Conservation (phyloP, 2,888 invertebrate genomes). For the Tenthredo amoena region DNA sequence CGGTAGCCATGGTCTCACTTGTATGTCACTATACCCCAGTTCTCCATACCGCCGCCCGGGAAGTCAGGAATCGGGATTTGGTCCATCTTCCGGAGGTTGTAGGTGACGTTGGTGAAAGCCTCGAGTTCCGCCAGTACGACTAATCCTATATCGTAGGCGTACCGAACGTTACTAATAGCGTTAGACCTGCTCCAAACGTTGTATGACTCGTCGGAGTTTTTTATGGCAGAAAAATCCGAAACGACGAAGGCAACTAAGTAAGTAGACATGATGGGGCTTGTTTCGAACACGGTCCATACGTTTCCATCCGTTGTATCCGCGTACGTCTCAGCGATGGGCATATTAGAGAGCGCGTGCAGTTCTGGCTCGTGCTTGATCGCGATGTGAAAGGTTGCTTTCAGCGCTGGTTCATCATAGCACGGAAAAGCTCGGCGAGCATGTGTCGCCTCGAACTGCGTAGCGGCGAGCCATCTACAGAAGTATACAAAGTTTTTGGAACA, state of each 20-base stretch:
- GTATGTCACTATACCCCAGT: slow-evolving; percentile 86
- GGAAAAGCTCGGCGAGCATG: slow-evolving; percentile 86
- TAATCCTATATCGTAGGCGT: slow-evolving; percentile 88
- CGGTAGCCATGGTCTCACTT: slow-evolving; percentile 72
- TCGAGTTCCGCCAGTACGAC: slow-evolving; percentile 87
- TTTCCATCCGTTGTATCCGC: slow-evolving; percentile 54
- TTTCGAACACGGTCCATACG: slow-evolving; percentile 58
- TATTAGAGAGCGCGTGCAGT: slow-evolving; percentile 75
- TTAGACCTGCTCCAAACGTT: slow-evolving; percentile 86
- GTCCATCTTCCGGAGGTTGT: slow-evolving; percentile 88
- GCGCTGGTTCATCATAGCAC: slow-evolving; percentile 87
- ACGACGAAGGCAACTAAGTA: slow-evolving; percentile 79
- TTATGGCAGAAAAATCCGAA: slow-evolving; percentile 81
- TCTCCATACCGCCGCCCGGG: slow-evolving; percentile 88
- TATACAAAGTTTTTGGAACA: background rate
- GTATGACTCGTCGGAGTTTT: slow-evolving; percentile 76
- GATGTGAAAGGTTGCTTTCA: slow-evolving; percentile 85
- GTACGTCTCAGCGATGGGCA: slow-evolving; percentile 55
- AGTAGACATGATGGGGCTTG: slow-evolving; percentile 84
- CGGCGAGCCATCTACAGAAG: slow-evolving; percentile 81
- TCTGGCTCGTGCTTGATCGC: slow-evolving; percentile 80
- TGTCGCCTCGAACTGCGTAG: slow-evolving; percentile 85
- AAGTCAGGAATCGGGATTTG: slow-evolving; percentile 90
- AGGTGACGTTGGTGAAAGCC: slow-evolving; percentile 88
- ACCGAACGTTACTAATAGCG: slow-evolving; percentile 86